These are phyloP conservation scores for Dolichomitus sp. DNA, from an alignment of 2,888 invertebrate species.

Conservation along the genomic window DNA sequence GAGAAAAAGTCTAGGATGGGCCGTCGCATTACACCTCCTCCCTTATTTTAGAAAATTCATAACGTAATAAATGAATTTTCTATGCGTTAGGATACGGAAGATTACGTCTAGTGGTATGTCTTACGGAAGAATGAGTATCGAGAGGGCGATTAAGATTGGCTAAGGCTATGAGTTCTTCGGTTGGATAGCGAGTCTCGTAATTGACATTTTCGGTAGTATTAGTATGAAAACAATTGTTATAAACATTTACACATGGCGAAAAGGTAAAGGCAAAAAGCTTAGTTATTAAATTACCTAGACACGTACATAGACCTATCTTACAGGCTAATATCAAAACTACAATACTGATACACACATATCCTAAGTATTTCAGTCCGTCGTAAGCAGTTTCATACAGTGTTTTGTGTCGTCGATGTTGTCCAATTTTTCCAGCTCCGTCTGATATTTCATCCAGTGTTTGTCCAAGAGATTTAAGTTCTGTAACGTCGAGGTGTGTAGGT, in stretches of 20 bases:
- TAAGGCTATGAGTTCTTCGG: neutral
- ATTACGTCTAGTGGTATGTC: neutral
- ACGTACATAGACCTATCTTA: conserved; percentile 14
- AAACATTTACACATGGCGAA: neutral
- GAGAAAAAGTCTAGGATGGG: no score
- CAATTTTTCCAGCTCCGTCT: conserved; percentile 23
- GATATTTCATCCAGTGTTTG: conserved; percentile 26
- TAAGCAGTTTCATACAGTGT: conserved; percentile 7
- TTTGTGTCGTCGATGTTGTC: conserved; percentile 11
- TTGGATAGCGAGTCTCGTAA: neutral
- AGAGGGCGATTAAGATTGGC: neutral
- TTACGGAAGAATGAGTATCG: neutral
- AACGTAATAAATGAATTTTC: neutral
- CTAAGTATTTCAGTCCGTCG: conserved; percentile 1
- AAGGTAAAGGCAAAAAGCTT: neutral
- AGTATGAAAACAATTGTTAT: conserved; percentile 28
- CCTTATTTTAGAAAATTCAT: no score
- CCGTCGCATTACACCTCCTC: neutral
- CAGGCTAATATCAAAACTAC: neutral
- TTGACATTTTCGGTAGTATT: conserved; percentile 10
- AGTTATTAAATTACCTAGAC: neutral
- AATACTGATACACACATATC: conserved; percentile 9
- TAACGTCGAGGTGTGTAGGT: conserved; percentile 33
- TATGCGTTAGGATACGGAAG: neutral
- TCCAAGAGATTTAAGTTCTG: conserved; percentile 19